phyloP scores from a whole-genome alignment of 2,113 vertebrate species.

The Sebastes schlegelii region DNA sequence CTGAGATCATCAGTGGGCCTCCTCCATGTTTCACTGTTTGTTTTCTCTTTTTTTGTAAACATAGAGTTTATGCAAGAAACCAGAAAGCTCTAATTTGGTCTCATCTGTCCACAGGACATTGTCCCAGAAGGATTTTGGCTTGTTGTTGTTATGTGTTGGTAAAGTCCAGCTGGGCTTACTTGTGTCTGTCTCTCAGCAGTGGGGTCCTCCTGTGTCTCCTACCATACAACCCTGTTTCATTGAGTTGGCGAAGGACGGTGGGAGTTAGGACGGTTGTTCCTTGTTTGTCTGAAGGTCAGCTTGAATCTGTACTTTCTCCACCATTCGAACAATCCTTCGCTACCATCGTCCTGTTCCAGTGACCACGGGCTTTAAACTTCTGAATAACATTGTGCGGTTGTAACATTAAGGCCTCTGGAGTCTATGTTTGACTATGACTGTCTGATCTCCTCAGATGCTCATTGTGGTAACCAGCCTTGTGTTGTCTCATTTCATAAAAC shows the following conservation, averaged over 20 bases:
- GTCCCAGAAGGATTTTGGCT: background rate
- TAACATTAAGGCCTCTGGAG: background rate
- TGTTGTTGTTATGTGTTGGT: background rate
- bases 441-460: constrained; percentile 14
- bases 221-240: background rate
- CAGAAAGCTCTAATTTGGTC: background rate
- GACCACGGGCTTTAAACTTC: background rate
- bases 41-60: background rate
- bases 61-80: background rate
- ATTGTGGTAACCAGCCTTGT: background rate
- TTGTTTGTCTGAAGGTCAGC: background rate
- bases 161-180: background rate
- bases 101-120: background rate
- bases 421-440: background rate
- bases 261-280: background rate
- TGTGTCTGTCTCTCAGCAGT: background rate
- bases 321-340: background rate
- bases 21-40: background rate
- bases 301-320: background rate
- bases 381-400: background rate
- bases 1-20: background rate
- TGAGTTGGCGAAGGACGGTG: background rate
- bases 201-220: background rate
- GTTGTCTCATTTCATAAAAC: background rate
- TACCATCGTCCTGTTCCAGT: background rate